phyloP scores from a whole-genome alignment of 2,888 invertebrate genomes.

The Lepidochrysops patricia region DNA sequence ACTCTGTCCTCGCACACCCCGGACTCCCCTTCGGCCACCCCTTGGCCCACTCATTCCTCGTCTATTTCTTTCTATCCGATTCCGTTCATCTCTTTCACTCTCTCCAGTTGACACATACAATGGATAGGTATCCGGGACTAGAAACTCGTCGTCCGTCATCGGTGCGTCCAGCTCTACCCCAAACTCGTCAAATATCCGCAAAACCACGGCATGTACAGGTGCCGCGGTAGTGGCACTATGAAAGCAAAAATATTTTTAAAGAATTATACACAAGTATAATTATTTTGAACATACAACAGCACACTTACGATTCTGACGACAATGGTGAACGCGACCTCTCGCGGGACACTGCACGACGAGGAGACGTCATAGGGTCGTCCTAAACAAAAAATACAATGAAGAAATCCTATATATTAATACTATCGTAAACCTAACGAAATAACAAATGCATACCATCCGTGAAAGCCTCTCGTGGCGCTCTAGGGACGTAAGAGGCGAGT shows the following conservation, averaged over 20 bases:
- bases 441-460: conserved; percentile 2
- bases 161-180: background rate
- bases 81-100: background rate
- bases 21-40: too few species aligned
- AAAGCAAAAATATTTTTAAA: background rate
- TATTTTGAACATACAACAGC: background rate
- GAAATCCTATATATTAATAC: too few species aligned
- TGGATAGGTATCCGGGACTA: background rate
- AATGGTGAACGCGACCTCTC: conserved; percentile 14
- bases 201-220: too few species aligned
- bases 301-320: background rate
- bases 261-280: background rate
- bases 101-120: too few species aligned
- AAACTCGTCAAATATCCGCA: too few species aligned
- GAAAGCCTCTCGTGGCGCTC: background rate
- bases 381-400: conserved; percentile 4
- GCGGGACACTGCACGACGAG: conserved; percentile 2
- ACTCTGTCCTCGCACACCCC: too few species aligned
- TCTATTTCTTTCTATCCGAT: too few species aligned
- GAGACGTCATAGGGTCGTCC: background rate
- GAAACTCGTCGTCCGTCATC: background rate
- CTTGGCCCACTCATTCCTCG: too few species aligned
- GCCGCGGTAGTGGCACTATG: background rate
- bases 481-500: background rate
- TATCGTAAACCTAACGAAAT: background rate